Conservation (phyloP, 2,888 invertebrate genomes). For the Lamellibrachia columna region DNA sequence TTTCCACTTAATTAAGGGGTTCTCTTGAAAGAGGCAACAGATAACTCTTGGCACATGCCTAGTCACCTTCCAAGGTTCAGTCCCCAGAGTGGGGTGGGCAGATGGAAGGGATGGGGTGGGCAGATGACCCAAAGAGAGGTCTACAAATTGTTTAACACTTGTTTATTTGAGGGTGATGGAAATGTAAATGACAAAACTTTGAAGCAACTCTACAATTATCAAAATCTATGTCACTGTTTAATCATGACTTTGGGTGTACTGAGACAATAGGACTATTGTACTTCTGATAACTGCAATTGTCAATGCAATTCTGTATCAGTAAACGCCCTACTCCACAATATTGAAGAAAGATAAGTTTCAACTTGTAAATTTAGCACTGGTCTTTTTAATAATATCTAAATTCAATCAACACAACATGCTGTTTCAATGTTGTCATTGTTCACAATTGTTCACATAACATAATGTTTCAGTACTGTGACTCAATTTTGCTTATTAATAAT, state of each 20-base stretch:
- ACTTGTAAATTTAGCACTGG: background rate
- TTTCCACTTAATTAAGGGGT: conserved; percentile 16
- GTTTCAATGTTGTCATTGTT: too few species aligned
- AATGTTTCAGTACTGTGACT: background rate
- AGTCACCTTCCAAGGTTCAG: background rate
- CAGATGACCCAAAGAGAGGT: background rate
- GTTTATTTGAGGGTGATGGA: background rate
- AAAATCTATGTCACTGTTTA: background rate
- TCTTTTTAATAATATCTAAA: background rate
- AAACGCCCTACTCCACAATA: background rate
- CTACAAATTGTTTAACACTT: background rate
- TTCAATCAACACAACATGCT: too few species aligned
- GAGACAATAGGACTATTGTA: background rate
- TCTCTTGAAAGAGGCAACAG: conserved; percentile 1
- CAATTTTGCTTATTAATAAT: background rate
- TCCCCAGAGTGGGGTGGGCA: background rate
- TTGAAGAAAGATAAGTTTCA: background rate
- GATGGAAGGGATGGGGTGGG: background rate
- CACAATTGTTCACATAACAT: too few species aligned
- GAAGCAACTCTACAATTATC: background rate
- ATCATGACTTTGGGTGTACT: too few species aligned
- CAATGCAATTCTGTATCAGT: background rate
- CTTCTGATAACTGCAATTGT: background rate
- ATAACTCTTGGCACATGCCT: conserved; percentile 10
- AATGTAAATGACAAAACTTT: background rate